Base-by-base conservation (phyloP, 1,140 invertebrate species). In the Lamellibrachia luymesi region DNA sequence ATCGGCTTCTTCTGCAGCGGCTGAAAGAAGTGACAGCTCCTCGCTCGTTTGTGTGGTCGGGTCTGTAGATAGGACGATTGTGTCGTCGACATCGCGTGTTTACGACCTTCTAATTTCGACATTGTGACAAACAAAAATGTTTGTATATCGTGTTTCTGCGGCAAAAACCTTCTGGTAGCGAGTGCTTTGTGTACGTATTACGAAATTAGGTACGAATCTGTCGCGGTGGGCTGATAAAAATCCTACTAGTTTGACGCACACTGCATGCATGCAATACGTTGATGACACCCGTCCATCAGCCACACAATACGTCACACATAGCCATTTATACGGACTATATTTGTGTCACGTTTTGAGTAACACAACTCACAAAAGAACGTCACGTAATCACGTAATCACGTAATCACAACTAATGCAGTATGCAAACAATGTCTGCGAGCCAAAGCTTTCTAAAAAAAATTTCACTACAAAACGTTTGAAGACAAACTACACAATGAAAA, bases 51-150 rank as follows among this genome's bases (percentile, higher is more conserved):
- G 64, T 80, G 1, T 22, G 64, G 8, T 22, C 64, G 64, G 13
- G 64, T 80, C 25, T 8, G 64, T 2, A 80, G 64, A 80, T 80
- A 80, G 25, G 4, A 80, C 64, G 64, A 80, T 80, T 80, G 64
- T 80, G 8, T 22, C 5, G 64, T 10, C 5, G 64, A 80, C 64
- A 80, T 80, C 64, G 64, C 64, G 64, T 80, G 64, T 80, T 80
- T 80, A 80, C 64, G 64, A 80, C 64, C 64, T 10, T 80, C 64
- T 80, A 80, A 80, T 80, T 80, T 80, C 25, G 64, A 80, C 64
- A 80, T 80, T 80, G 64, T 80, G 64, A 80, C 64, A 80, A 80
- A 80, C 64, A 80, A 80, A 80, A 80, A 80, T 80, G 64, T 80
- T 80, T 80, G 64, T 80, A 80, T 80, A 80, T 80, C 64, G 64